Evolutionary conservation across 2,797 vertebrate genomes (phyloP).

Genomic region (Notamacropus eugenii): DNA sequence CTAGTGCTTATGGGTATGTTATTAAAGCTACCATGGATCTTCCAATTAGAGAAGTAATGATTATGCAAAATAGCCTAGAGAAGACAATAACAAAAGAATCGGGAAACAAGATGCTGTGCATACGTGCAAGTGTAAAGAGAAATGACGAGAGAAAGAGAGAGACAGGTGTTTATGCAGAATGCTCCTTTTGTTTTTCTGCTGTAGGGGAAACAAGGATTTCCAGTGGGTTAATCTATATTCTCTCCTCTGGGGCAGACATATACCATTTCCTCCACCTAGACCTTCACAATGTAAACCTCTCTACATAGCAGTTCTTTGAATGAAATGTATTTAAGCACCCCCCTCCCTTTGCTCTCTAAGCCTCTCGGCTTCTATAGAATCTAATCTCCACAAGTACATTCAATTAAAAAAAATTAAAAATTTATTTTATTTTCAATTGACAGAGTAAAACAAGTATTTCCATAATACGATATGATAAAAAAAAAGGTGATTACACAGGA

Average conservation of each 20-base stretch:
- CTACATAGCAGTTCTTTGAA: background rate
- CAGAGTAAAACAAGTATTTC: background rate
- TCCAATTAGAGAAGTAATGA: slow-evolving; percentile 41
- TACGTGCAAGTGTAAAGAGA: background rate
- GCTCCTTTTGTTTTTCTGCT: background rate
- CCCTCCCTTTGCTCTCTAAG: background rate
- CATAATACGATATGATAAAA: background rate
- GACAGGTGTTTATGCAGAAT: background rate
- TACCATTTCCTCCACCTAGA: background rate
- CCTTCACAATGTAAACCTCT: background rate
- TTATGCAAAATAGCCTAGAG: slow-evolving; percentile 28
- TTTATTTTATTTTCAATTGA: background rate
- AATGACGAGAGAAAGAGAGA: background rate
- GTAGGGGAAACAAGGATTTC: background rate
- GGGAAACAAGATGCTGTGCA: background rate
- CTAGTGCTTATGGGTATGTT: slow-evolving; percentile 59
- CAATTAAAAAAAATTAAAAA: background rate
- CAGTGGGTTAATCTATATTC: background rate
- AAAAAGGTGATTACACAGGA: background rate
- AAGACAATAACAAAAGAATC: background rate
- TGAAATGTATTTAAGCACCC: background rate
- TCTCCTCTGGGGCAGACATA: background rate
- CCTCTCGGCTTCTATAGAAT: background rate
- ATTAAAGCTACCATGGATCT: slow-evolving; percentile 18
- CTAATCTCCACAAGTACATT: background rate